Base-by-base conservation (phyloP, 2,797 vertebrate genomes). In the Phataginus tetradactyla region DNA sequence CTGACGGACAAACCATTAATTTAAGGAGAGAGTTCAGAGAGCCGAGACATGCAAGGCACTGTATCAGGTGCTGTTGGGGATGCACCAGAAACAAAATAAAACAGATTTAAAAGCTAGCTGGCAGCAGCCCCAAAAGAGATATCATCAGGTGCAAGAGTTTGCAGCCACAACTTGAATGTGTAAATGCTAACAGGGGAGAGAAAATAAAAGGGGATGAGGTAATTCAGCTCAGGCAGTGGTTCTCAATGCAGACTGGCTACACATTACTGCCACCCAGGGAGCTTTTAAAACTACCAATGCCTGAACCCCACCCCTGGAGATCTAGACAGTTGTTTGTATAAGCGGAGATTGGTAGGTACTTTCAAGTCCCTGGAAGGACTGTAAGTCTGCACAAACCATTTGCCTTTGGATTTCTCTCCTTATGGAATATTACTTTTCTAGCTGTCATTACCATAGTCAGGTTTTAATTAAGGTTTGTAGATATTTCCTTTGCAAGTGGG, bases 361-460 rank as follows among this genome's bases (percentile, higher is more conserved):
- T 78, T 90, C 49, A 86, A 86, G 29, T 91, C 1, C 12, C 89
- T 71, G 66, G 74, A 84, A 94, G 63, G 66, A 84, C 45, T 66
- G 53, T 59, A 37, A 75, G 27, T 75, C 81, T 94, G 13, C n/a
- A 91, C 64, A 96, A 81, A 72, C 34, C 4, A 32, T 90, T 92
- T 66, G 49, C 29, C 37, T 95, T 83, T 64, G n/a, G 25, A n/a
- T 49, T 57, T 49, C 89, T 74, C 81, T 37, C 39, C 83, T 95
- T 9, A 78, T 29, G 72, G 53, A 71, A 81, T 84, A 75, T 72
- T 68, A 66, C 53, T 87, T 68, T 90, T 75, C 63, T 77, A 80
- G 78, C 37, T 75, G 51, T 80, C 39, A 75, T 27, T 42, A 90
- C 1, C 23, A 27, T 5, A 71, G 49, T 34, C 17, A 91, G 78